Evolutionary conservation across 1,140 invertebrate genomes (phyloP).

Genomic region (Schlechtendalia chinensis): DNA sequence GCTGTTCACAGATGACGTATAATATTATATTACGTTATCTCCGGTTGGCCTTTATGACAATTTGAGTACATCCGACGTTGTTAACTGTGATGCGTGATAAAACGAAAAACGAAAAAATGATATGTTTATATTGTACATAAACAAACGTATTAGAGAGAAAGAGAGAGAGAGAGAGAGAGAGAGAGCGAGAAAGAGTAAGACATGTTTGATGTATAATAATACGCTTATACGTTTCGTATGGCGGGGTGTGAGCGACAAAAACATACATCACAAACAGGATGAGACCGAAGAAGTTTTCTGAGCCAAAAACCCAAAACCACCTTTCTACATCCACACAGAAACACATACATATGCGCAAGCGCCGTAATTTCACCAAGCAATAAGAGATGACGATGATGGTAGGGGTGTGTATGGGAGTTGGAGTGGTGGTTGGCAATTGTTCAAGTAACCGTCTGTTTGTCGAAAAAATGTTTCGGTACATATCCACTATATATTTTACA

Average conservation of each 20-base stretch:
- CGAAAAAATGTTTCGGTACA: constrained; percentile 37
- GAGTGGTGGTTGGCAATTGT: constrained; percentile 45
- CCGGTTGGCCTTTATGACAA: constrained; percentile 9
- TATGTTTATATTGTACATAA: not conserved
- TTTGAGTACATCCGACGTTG: not conserved
- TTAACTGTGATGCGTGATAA: constrained; percentile 3
- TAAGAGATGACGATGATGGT: not conserved
- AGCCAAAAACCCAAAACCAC: constrained; percentile 20
- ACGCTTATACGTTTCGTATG: not conserved
- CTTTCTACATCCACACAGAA: no score
- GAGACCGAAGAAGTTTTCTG: not conserved
- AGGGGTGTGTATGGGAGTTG: no score
- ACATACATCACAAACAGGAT: constrained; percentile 43
- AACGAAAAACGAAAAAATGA: not conserved
- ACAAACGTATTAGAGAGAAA: not conserved
- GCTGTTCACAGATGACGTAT: not conserved
- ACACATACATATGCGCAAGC: no score
- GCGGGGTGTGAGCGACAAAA: constrained; percentile 15
- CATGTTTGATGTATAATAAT: not conserved
- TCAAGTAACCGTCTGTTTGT: constrained; percentile 43
- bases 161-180: not conserved
- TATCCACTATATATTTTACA: no score
- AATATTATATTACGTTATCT: not conserved
- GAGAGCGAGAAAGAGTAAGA: no score
- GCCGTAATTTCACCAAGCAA: not conserved